Base-by-base conservation (phyloP, 2,797 vertebrate genomes). In the Yasuhikotakia modesta region DNA sequence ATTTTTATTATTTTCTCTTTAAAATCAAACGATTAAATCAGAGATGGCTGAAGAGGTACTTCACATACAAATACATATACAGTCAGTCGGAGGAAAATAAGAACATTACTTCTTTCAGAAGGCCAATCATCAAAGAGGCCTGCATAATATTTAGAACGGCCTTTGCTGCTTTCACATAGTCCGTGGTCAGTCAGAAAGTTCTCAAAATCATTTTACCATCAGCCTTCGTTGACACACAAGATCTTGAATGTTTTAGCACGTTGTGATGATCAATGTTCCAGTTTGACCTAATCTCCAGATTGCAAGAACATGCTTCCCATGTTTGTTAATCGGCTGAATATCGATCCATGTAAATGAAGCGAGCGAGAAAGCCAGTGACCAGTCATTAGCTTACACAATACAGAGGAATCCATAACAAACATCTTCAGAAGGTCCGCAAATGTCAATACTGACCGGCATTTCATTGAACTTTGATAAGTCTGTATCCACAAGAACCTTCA, bases 31-130 rank as follows among this genome's bases (percentile, higher is more conserved):
- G 61, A 80, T 61, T 77, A n/a, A 63, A 63, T 81, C 77, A 84
- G 83, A 87, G 76, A 86, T 86, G 83, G 81, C 71, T 60, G 79
- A 85, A 81, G 83, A 84, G 77, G 79, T 80, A 85, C 83, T 73
- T 82, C 86, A 87, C 84, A 85, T 87, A 86, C 85, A 87, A 83
- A 84, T 84, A 87, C 85, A 73, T 84, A 82, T 73, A 87, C 81
- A 76, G 82, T 85, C 73, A 82, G 74, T 79, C 72, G 69, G 72
- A 80, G 76, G 6, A 63, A 52, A 73, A 69, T 65, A 83, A 75
- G 68, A 80, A 82, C 63, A 81, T 63, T 46, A 71, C 11, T 43
- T 43, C 10, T 70, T 79, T 77, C 16, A 79, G 74, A 69, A 53
- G 71, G 70, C 73, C 67, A 21, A 11, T 66, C 46, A 70, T 69